Evolutionary conservation across 2,888 invertebrate species (phyloP).

Genomic region (Cheilosia vulpina): DNA sequence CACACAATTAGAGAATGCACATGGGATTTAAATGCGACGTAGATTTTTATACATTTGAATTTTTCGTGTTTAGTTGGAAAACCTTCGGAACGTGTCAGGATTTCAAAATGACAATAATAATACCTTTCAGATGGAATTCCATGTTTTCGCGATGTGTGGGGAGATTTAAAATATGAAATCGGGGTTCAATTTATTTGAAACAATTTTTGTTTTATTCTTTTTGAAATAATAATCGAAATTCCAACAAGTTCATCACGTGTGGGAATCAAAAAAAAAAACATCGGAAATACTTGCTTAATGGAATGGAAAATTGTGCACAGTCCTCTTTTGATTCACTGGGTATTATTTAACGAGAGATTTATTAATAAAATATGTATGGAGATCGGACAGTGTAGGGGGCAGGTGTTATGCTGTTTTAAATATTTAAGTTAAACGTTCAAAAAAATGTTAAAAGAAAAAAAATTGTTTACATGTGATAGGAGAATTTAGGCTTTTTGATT

Average conservation of each 20-base stretch:
- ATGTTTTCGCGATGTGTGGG: conserved; percentile 14
- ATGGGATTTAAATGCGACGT: background rate
- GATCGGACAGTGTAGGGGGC: no score
- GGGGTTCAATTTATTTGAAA: background rate
- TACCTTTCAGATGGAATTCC: conserved; percentile 2
- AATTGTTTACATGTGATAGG: no score
- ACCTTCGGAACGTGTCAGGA: conserved; percentile 8
- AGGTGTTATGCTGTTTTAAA: no score
- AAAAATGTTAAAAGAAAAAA: no score
- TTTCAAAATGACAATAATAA: conserved; percentile 26
- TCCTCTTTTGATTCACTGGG: no score
- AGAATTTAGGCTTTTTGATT: no score
- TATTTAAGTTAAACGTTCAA: no score
- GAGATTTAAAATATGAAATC: conserved; percentile 16
- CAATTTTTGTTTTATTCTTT: background rate
- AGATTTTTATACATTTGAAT: background rate
- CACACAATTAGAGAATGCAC: conserved; percentile 28
- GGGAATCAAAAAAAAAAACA: background rate
- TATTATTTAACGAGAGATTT: no score
- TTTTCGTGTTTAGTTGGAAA: background rate
- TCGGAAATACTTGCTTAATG: background rate
- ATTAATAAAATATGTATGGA: no score
- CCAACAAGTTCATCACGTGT: conserved; percentile 19
- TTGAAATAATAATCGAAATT: conserved; percentile 15
- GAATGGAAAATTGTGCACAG: background rate